These are phyloP conservation scores for Chymomyza fuscimana DNA, from an alignment of 2,888 invertebrate species.

Conservation along the genomic window DNA sequence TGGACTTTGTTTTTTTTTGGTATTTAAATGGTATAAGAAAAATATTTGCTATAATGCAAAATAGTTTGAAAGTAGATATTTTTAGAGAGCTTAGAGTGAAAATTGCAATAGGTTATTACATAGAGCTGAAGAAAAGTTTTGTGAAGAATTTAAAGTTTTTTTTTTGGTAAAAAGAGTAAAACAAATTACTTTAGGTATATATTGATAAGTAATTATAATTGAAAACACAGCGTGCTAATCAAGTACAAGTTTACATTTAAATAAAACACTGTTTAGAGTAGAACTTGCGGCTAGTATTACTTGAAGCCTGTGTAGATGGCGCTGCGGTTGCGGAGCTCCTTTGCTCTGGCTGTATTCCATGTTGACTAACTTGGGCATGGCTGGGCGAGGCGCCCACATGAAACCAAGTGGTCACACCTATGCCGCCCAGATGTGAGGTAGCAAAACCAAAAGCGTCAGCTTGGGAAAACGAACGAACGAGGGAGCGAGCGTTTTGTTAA, in stretches of 20 bases:
- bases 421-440: constrained; percentile 71
- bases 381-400: constrained; percentile 77
- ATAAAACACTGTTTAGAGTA: neutral
- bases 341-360: constrained; percentile 49
- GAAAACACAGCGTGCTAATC: constrained; percentile 50
- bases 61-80: neutral
- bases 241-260: constrained; percentile 18
- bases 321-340: constrained; percentile 9
- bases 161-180: constrained; percentile 21
- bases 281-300: constrained; percentile 37
- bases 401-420: constrained; percentile 80
- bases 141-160: neutral
- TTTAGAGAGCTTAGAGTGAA: neutral
- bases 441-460: constrained; percentile 67
- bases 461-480: constrained; percentile 48
- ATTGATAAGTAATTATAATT: constrained; percentile 11
- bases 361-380: constrained; percentile 51
- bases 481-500: constrained; percentile 14
- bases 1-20: neutral
- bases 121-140: constrained; percentile 14
- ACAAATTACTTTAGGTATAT: constrained; percentile 20
- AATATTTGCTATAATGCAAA: neutral
- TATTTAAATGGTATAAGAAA: neutral
- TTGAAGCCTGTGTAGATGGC: constrained; percentile 32
- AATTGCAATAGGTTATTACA: neutral